Conservation (phyloP, 2,113 vertebrate species). For the Taurulus bubalis region DNA sequence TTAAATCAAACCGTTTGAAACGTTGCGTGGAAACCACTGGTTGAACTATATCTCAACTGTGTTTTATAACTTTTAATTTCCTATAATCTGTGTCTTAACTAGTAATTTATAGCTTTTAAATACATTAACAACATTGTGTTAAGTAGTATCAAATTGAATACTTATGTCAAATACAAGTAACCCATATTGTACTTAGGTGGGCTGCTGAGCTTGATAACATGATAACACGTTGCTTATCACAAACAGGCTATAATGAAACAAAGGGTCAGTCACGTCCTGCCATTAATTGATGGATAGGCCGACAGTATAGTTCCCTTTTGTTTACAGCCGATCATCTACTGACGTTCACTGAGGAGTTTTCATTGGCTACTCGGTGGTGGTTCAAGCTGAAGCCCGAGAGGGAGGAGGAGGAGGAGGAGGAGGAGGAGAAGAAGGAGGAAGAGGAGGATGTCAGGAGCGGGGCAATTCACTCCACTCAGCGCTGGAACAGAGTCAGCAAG, state of each 20-base stretch:
- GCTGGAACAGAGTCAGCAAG: constrained; percentile 28
- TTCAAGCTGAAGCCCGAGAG: constrained; percentile 48
- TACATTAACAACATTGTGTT: background rate
- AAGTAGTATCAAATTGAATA: background rate
- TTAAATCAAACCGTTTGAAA: too few species aligned
- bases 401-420: constrained; percentile 13
- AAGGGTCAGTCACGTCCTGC: background rate
- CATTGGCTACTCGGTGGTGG: constrained; percentile 47
- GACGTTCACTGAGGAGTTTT: constrained; percentile 33
- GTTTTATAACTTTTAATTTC: background rate
- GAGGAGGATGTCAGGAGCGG: constrained; percentile 25
- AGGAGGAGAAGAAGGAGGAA: constrained; percentile 22
- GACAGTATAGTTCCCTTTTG: background rate
- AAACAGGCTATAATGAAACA: background rate
- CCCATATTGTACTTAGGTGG: background rate
- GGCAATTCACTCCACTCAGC: constrained; percentile 22
- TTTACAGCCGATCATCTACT: constrained; percentile 1
- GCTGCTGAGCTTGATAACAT: background rate
- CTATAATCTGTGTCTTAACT: background rate
- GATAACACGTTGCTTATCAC: background rate
- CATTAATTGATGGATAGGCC: background rate
- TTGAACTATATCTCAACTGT: too few species aligned
- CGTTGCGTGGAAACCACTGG: too few species aligned
- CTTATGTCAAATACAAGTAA: background rate
- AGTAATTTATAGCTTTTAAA: background rate